Base-by-base conservation (phyloP, 1,140 invertebrate genomes). In the Diachasma alloeum region DNA sequence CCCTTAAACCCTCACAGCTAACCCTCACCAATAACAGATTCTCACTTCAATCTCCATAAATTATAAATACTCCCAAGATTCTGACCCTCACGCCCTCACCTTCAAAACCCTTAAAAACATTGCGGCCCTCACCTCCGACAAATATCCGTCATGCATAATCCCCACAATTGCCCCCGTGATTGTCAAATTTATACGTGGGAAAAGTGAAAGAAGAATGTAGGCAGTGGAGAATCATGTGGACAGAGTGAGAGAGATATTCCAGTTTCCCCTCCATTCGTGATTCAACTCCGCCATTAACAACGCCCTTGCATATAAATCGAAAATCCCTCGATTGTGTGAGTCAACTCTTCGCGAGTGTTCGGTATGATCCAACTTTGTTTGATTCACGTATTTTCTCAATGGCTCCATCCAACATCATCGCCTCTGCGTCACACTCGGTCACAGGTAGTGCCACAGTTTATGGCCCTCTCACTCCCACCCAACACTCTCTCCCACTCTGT, bases 251-350 rank as follows among this genome's bases (percentile, higher is more conserved):
- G 59, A 76, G 77, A 80, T 72, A 74, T 24, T 71, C 69, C 73
- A 48, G 48, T 76, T 67, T 73, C 68, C 46, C 70, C 46, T 75
- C 69, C 59, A 26, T 72, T 31, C 75, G 72, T 70, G 70, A 75
- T 76, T 76, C 81, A 83, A 82, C 85, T 83, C 81, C 82, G 78
- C 86, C 84, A 88, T 88, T 88, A 89, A 88, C 87, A 89, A 89
- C 88, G 88, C 88, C 88, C 87, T 89, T 88, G 88, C 88, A 86
- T 88, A 90, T 90, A 90, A 90, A 89, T 89, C 85, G 85, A 73
- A 78, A 79, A 63, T 81, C 73, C 70, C 79, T 80, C 77, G 76
- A 31, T 31, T 80, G 78, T 82, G 80, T 82, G 78, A 72, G 79
- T 77, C 48, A 24, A 74, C 19, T 69, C 68, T 79, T 56, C 69